phyloP scores from a whole-genome alignment of 2,113 vertebrate genomes.

The Passerina amoena region DNA sequence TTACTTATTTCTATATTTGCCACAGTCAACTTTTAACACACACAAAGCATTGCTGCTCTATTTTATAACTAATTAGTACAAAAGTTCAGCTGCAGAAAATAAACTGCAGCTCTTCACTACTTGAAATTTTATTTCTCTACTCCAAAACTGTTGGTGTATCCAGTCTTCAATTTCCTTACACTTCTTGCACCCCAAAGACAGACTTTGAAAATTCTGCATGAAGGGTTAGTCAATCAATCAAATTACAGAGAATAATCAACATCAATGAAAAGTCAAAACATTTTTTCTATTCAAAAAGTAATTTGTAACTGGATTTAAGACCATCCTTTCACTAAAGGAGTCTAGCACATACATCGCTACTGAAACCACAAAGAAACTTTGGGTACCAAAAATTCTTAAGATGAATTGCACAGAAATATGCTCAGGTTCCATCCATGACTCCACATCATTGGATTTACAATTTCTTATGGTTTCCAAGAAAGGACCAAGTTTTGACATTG shows the following conservation, averaged over 20 bases:
- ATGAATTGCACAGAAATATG: conserved; percentile 17
- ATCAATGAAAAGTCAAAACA: not conserved
- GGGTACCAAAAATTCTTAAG: not conserved
- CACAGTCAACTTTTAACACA: not conserved
- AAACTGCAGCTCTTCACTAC: not conserved
- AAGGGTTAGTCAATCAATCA: not conserved
- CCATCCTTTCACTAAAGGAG: not conserved
- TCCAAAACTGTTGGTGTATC: not conserved
- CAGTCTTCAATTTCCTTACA: not conserved
- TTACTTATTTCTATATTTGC: not conserved
- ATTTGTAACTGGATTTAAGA: not conserved
- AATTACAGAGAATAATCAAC: not conserved
- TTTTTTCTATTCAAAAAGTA: not conserved
- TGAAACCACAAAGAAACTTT: not conserved
- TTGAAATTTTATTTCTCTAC: not conserved
- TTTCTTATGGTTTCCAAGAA: conserved; percentile 29
- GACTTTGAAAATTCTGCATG: not conserved
- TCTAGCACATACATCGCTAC: not conserved
- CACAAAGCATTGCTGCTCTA: not conserved
- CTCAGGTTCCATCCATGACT: conserved; percentile 9
- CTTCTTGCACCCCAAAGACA: not conserved
- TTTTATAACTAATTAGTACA: not conserved
- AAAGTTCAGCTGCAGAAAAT: not conserved
- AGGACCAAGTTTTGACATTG: conserved; percentile 38
- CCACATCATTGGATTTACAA: not conserved